phyloP scores from a whole-genome alignment of 2,797 vertebrate genomes.

The Cichlasoma orientale region DNA sequence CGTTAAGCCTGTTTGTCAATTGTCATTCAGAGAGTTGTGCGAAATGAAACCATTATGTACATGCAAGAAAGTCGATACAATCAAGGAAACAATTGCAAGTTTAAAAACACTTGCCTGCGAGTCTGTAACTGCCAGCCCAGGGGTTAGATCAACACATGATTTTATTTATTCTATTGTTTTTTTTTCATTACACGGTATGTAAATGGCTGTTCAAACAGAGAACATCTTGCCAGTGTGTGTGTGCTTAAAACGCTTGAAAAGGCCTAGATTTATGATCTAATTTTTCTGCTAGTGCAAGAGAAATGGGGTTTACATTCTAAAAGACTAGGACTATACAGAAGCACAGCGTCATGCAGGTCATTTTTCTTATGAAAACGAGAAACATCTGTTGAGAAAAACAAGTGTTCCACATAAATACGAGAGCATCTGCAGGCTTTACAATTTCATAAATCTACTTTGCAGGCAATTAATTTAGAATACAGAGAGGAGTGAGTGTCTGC shows the following conservation, averaged over 20 bases:
- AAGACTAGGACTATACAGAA: slow-evolving; percentile 23
- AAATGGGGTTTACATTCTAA: slow-evolving; percentile 21
- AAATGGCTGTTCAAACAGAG: background rate
- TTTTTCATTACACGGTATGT: background rate
- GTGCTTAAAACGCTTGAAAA: slow-evolving; percentile 3
- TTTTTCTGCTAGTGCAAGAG: slow-evolving; percentile 3
- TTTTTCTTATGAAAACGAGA: slow-evolving; percentile 54
- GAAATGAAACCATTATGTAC: slow-evolving; percentile 4
- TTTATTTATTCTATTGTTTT: slow-evolving; percentile 2
- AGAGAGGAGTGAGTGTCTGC: slow-evolving; percentile 58
- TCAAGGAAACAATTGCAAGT: background rate
- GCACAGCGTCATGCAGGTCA: slow-evolving; percentile 11
- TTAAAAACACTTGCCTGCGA: background rate
- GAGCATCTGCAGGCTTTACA: slow-evolving; percentile 70
- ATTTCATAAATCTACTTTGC: slow-evolving; percentile 68
- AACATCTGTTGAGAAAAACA: slow-evolving; percentile 67
- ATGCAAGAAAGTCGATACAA: background rate
- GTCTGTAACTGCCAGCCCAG: background rate
- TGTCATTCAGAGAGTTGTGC: background rate
- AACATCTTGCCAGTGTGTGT: slow-evolving; percentile 1
- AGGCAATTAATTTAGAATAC: slow-evolving; percentile 67
- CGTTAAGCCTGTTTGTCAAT: background rate
- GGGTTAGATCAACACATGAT: background rate
- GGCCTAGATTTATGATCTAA: background rate
- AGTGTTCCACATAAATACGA: slow-evolving; percentile 59